These are phyloP conservation scores for Masnerella sp. DNA, from an alignment of 2,888 invertebrate genomes.

Conservation along the genomic window DNA sequence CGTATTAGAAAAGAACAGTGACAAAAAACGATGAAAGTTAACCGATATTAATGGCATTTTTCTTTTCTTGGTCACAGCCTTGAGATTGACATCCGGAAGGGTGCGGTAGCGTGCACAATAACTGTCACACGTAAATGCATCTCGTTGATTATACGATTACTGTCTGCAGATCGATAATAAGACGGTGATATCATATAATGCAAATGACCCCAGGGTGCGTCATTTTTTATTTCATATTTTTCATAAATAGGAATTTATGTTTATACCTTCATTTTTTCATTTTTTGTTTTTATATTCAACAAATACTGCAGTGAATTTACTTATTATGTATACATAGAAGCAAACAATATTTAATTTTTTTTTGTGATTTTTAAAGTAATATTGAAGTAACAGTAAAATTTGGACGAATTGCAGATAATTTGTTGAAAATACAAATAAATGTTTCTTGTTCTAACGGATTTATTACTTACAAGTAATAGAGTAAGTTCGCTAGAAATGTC, in stretches of 20 bases:
- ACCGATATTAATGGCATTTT: slow-evolving; percentile 40
- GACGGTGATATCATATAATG: slow-evolving; percentile 44
- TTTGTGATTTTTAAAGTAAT: too few relatives aligned
- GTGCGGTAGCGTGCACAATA: slow-evolving; percentile 71
- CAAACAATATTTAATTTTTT: too few relatives aligned
- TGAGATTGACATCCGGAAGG: slow-evolving; percentile 72
- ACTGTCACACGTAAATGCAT: slow-evolving; percentile 72
- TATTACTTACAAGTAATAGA: too few relatives aligned
- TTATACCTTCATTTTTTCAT: not conserved
- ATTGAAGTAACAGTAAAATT: too few relatives aligned
- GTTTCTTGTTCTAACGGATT: too few relatives aligned
- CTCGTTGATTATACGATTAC: slow-evolving; percentile 72
- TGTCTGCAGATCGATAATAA: slow-evolving; percentile 57
- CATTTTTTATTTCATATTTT: not conserved
- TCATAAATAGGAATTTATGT: too few relatives aligned
- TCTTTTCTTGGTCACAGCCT: slow-evolving; percentile 64
- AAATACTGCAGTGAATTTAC: too few relatives aligned
- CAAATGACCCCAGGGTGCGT: slow-evolving; percentile 28
- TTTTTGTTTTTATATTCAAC: too few relatives aligned
- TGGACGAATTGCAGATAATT: too few relatives aligned
- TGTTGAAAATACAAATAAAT: too few relatives aligned
- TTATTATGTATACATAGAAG: too few relatives aligned
- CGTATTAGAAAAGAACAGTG: slow-evolving; percentile 38
- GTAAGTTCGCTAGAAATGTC: too few relatives aligned
- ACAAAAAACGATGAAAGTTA: slow-evolving; percentile 51